Conservation (phyloP, 2,797 vertebrate species). For the Enoplosus armatus region DNA sequence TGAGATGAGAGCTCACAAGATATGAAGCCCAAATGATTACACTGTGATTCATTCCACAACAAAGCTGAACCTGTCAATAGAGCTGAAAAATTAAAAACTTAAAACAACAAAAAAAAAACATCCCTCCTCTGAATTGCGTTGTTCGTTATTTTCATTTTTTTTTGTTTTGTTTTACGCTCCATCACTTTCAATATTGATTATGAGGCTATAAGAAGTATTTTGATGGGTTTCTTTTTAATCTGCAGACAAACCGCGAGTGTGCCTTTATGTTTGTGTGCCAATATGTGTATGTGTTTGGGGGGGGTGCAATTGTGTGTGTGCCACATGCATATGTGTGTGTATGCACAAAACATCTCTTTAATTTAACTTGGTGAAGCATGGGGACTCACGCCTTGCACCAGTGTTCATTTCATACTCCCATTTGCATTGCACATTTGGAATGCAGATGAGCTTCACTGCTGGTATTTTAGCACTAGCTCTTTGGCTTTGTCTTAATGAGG, state of each 20-base stretch:
- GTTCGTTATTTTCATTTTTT: constrained; percentile 50
- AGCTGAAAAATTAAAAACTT: background rate
- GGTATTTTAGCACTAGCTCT: constrained; percentile 65
- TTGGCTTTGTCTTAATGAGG: constrained; percentile 79
- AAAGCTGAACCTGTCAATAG: constrained; percentile 27
- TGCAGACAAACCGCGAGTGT: constrained; percentile 37
- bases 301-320: constrained; percentile 12
- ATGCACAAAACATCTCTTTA: constrained; percentile 66
- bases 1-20: background rate
- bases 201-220: constrained; percentile 47
- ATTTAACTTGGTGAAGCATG: constrained; percentile 79
- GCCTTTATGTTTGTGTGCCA: constrained; percentile 14
- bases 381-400: constrained; percentile 63
- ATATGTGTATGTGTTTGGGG: constrained; percentile 15
- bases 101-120: background rate
- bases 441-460: constrained; percentile 72
- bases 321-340: background rate
- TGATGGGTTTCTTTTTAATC: constrained; percentile 67
- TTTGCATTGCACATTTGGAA: constrained; percentile 74
- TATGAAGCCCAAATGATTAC: constrained; percentile 30
- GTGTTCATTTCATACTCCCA: constrained; percentile 74
- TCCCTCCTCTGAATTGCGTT: constrained; percentile 21
- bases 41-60: constrained; percentile 31
- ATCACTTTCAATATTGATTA: constrained; percentile 60
- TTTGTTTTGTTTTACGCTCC: constrained; percentile 53